Percentiles rank a stretch among this genome's conserved stretches.
Evolutionary conservation across 2,888 invertebrate species (phyloP).

Genomic region (Tenthredo scrophulariae): DNA sequence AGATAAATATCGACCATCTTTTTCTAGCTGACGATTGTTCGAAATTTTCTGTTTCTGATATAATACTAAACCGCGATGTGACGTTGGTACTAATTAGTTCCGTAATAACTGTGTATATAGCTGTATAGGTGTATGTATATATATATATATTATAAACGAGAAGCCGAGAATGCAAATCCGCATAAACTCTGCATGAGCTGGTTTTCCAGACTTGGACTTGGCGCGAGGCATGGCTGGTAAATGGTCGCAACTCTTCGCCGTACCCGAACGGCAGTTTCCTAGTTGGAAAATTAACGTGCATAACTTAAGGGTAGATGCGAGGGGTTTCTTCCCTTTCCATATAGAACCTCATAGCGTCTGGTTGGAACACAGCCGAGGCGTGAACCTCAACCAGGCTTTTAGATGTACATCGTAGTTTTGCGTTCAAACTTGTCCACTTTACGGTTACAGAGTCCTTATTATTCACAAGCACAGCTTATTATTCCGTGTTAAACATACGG

Average conservation of each 20-base stretch:
- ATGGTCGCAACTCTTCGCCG: conserved; percentile 44
- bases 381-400: conserved; percentile 18
- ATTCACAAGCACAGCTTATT: conserved; percentile 7
- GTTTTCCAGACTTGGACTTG: conserved; percentile 12
- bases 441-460: conserved; percentile 20
- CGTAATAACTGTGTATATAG: background rate
- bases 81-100: background rate
- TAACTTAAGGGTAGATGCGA: conserved; percentile 26
- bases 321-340: background rate
- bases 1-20: background rate
- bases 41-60: background rate
- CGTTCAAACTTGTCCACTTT: conserved; percentile 31
- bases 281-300: conserved; percentile 46
- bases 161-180: conserved; percentile 22
- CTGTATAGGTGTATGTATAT: background rate
- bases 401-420: conserved; percentile 1
- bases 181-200: conserved; percentile 18
- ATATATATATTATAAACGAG: background rate
- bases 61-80: background rate
- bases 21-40: background rate
- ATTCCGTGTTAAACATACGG: background rate
- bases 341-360: background rate
- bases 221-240: conserved; percentile 23
- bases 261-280: conserved; percentile 27
- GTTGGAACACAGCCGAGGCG: conserved; percentile 29